Base-by-base conservation (phyloP, 2,113 vertebrate genomes). In the Dolichallabes microphthalmus region DNA sequence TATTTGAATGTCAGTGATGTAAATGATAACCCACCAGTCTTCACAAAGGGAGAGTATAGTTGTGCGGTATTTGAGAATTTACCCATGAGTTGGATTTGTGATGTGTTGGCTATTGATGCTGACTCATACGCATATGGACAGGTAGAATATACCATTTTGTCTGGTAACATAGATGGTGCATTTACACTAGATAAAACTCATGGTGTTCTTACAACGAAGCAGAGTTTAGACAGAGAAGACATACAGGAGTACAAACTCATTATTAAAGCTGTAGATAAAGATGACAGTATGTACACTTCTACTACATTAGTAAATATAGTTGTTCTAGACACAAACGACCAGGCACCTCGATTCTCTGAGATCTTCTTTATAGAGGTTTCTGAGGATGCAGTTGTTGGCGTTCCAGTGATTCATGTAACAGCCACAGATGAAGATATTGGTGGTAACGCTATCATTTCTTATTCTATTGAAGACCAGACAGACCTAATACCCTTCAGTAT, bases 291-390 rank as follows among this genome's bases (percentile, higher is more conserved):
- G 53, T 88, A 91, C 30, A 92, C 85, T 71, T 91, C 91, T 75
- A 91, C 63, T 66, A 86, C 93, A n/a, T 85, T 87, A 14, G 88
- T 94, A 63, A 85, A 91, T 6, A 45, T 95, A 9, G 22, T 64
- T 60, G 91, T 95, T 80, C 91, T 94, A 63, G 95, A 95, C 88
- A 90, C 84, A 90, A 95, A 95, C 82, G 95, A 95, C 91, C 93
- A 95, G 0, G 87, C 90, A 0, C 95, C 94, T 86, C 92, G 89
- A 11, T 95, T 95, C 85, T 88, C 91, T 32, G 88, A 94, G 75
- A 92, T 94, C 76, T 94, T 92, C 86, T 14, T 91, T 68, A 78
- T 92, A 30, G 88, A 91, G 30, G 87, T 95, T 50, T 71, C 91
- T 1, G 94, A 95, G 87, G 92, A 94, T 79, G 86, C 91, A 2